These are phyloP conservation scores for Hydrochoerus hydrochaeris DNA, from an alignment of 2,113 vertebrate species.

Conservation along the genomic window DNA sequence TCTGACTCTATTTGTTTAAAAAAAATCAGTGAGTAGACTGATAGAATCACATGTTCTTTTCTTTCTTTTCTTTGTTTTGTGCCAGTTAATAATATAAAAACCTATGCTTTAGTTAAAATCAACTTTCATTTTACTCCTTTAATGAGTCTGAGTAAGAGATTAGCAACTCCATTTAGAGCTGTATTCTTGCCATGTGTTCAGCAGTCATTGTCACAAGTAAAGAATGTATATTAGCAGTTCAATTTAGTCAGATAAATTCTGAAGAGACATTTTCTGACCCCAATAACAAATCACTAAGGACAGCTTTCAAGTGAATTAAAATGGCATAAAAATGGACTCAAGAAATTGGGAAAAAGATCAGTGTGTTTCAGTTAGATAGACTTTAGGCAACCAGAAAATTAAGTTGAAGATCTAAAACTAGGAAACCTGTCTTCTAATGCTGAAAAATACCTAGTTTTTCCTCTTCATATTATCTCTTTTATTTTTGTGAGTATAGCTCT, in stretches of 20 bases:
- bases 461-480: too few species aligned
- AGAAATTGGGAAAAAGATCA: not conserved
- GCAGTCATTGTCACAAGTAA: not conserved
- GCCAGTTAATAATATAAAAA: not conserved
- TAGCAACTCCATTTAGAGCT: not conserved
- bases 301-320: not conserved
- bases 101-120: conserved; percentile 10
- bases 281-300: not conserved
- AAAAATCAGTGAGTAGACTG: not conserved
- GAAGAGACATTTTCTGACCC: not conserved
- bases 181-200: not conserved
- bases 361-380: not conserved
- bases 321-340: not conserved
- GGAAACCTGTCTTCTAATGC: not conserved
- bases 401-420: not conserved
- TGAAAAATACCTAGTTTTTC: rapidly evolving
- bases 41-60: not conserved
- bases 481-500: not conserved
- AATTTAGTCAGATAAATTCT: not conserved
- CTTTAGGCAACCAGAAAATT: not conserved
- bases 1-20: not conserved
- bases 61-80: not conserved
- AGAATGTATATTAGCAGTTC: not conserved
- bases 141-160: not conserved
- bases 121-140: conserved; percentile 6